Conservation (phyloP, 64 coral and sea anemone species). For the Pocillopora damicornis region DNA sequence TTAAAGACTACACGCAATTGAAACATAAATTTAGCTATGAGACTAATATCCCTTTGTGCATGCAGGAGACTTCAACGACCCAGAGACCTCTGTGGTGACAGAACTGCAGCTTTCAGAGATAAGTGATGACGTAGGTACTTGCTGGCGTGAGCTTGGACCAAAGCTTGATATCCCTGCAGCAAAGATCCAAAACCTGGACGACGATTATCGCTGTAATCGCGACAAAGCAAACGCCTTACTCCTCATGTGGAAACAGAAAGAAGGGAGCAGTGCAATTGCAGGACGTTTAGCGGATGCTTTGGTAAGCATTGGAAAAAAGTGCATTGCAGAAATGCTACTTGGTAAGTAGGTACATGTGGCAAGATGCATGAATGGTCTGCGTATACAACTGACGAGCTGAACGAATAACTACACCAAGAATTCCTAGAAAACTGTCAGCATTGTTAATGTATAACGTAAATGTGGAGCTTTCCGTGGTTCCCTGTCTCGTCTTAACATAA, state of each 20-base stretch:
- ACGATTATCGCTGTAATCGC: slow-evolving; percentile 22
- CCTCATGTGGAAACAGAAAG: not conserved
- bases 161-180: slow-evolving; percentile 25
- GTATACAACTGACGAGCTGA: no score
- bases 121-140: slow-evolving; percentile 57
- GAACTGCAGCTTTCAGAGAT: slow-evolving; percentile 45
- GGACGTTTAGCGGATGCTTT: not conserved
- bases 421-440: no score
- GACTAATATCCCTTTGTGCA: not conserved
- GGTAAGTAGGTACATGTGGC: not conserved
- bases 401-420: no score
- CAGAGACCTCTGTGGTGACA: slow-evolving; percentile 8
- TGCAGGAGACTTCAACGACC: not conserved
- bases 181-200: slow-evolving; percentile 72
- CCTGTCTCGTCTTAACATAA: no score
- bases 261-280: not conserved
- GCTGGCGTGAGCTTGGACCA: slow-evolving; percentile 57
- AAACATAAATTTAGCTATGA: no score
- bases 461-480: no score
- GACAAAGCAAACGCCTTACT: slow-evolving; percentile 60
- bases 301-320: not conserved
- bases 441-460: no score
- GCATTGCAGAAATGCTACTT: not conserved
- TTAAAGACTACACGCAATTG: no score
- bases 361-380: no score